Conservation (phyloP, 2,113 vertebrate genomes). For the Plestiodon gilberti region DNA sequence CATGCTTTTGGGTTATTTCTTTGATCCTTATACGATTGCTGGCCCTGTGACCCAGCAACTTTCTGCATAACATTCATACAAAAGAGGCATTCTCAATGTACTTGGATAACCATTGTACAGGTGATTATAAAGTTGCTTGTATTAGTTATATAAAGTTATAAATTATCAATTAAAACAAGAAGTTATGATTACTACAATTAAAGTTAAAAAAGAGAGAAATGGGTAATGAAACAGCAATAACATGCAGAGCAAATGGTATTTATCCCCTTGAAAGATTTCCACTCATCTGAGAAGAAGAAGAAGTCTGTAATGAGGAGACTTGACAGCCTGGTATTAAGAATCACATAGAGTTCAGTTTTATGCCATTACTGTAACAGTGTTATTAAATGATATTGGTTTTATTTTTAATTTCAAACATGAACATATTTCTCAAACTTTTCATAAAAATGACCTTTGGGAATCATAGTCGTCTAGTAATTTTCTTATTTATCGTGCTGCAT, state of each 20-base stretch:
- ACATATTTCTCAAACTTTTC: constrained; percentile 60
- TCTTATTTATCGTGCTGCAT: constrained; percentile 57
- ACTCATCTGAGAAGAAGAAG: background rate
- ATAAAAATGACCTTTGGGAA: constrained; percentile 64
- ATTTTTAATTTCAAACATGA: constrained; percentile 63
- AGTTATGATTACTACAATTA: background rate
- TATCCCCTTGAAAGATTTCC: constrained; percentile 40
- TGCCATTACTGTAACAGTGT: constrained; percentile 49
- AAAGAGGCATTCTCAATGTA: rapidly evolving
- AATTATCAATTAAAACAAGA: constrained; percentile 12
- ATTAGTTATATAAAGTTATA: too few relatives aligned
- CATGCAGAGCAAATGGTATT: constrained; percentile 31
- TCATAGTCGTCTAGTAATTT: constrained; percentile 40
- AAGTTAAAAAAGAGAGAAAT: rapidly evolving
- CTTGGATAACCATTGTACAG: background rate
- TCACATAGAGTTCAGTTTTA: constrained; percentile 34
- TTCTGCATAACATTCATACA: background rate
- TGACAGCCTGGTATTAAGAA: constrained; percentile 36
- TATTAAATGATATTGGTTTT: constrained; percentile 57
- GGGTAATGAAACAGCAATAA: constrained; percentile 25
- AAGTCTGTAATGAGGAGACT: constrained; percentile 9
- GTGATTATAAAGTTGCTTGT: too few relatives aligned
- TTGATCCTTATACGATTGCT: background rate
- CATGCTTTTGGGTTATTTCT: background rate
- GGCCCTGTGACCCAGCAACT: too few relatives aligned